Evolutionary conservation across 1,140 invertebrate species (phyloP), one percentile per base, ranked within the genome.

Genomic region (Theocolax elegans): DNA sequence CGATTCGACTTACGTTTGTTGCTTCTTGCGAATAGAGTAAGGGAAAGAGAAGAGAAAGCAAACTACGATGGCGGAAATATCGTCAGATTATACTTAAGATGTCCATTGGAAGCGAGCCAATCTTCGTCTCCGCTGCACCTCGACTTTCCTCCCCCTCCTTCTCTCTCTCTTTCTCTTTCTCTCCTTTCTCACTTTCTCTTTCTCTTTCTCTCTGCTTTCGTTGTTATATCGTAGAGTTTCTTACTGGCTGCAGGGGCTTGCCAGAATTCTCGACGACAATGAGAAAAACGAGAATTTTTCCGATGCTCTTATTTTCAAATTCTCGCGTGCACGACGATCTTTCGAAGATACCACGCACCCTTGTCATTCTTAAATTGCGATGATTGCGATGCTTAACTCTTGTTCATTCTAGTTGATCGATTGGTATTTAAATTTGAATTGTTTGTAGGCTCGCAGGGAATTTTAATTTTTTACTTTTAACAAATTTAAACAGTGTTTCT

Each of bases 61-160:
- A 60, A 54, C 17, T 56, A 35, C 62, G 65, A 74, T 72, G 71
- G 75, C 76, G 49, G 65, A 74, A 73, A 76, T 78, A 77, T 73
- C 73, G 75, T 81, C 73, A 74, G 74, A 80, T 80, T 78, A 79
- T 77, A 75, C 75, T 75, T 74, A 76, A 79, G 75, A 81, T 77
- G 77, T 78, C 75, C 78, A 78, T 79, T 81, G 80, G 80, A 74
- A 15, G 15, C 13, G 25, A 29, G 75, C 80, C 80, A 81, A 77
- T 75, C 42, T 77, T 77, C 40, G 67, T 56, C 66, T 69, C 15
- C 13, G 19, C 17, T 46, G 19, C 46, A 49, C 21, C n/a, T 62
- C n/a, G 38, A 2, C n/a, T 38, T 56, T 25, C 9, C 35, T 40
- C 31, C 29, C 48, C 15, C 27, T 46, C n/a, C 3, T 17, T 48